Evolutionary conservation across 92 coral and sea anemone species (phyloP), one percentile per base, ranked within the genome.

Genomic region (Porites cylindrica): DNA sequence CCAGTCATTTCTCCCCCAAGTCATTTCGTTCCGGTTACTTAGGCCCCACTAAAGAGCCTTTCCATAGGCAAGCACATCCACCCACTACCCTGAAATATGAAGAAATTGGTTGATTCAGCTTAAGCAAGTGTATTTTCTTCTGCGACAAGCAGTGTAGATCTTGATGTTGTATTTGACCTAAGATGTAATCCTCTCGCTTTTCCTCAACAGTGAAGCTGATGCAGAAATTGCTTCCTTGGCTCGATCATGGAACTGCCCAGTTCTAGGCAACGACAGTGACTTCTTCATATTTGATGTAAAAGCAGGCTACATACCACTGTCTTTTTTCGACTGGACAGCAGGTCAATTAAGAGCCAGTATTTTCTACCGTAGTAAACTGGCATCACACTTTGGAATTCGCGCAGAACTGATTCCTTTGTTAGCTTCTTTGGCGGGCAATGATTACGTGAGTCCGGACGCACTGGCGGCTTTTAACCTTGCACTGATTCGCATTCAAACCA

Each of bases 401-500:
- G 72, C 68, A 21, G 75, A 50, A 6, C 82, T 95, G 59, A 84
- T 94, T 43, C 98, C 99, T 7, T 78, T 97, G 81, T 83, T 93
- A 9, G 99, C 97, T 64, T 97, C 99, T 21, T 81, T 95, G 43
- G 80, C 96, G 51, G 99, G 98, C 6, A 97, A 97, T 75, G 99
- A 97, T 70, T 97, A 90, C 63, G 82, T 97, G 13, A 90, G 91
- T 20, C 51, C 18, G 5, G 78, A 81, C 8, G 75, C 88, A 54
- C 80, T 95, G 47, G 89, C 66, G 10, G 93, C 88, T 50, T 96
- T 94, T 79, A 63, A 88, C 10, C 59, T 58, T 21, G 88, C 84
- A 51, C 82, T 95, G 21, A 70, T 79, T 60, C 86, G 85, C 73
- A 69, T 77, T 81, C 92, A 91, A 53, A 72, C 83, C 4, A 4